These are phyloP conservation scores for Catamblyrhynchus diadema DNA, from an alignment of 2,797 vertebrate genomes.

Conservation along the genomic window DNA sequence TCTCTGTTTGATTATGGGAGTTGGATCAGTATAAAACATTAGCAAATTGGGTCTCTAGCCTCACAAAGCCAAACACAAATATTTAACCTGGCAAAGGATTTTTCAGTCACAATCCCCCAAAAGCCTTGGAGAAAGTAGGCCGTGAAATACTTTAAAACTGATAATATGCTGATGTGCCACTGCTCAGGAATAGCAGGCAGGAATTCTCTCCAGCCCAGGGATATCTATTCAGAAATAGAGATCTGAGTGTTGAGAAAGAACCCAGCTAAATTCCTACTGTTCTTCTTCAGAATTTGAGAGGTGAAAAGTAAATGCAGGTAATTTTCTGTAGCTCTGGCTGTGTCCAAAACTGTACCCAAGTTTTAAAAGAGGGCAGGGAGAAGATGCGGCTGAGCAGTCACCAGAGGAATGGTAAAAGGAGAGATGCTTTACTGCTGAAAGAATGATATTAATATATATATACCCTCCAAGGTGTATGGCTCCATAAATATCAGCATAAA, in stretches of 20 bases:
- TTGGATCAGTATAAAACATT: slow-evolving; percentile 1
- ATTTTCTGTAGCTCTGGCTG: background rate
- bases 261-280: background rate
- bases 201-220: background rate
- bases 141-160: slow-evolving; percentile 14
- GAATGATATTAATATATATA: background rate
- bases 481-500: background rate
- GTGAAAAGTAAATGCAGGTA: background rate
- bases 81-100: slow-evolving; percentile 44
- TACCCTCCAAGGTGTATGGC: background rate
- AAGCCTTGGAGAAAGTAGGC: background rate
- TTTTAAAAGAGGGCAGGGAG: background rate
- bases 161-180: background rate
- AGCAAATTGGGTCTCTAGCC: background rate
- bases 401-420: background rate
- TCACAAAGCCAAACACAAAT: slow-evolving; percentile 47
- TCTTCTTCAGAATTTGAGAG: background rate
- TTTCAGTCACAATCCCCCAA: background rate
- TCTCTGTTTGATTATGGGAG: slow-evolving; percentile 7
- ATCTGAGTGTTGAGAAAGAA: background rate
- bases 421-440: background rate
- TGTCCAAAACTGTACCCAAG: background rate
- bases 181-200: background rate
- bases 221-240: background rate
- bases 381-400: background rate